Percentiles rank a stretch among this genome's conserved stretches.
phyloP scores from a whole-genome alignment of 2,888 invertebrate species.

The Dendrolimus pini region DNA sequence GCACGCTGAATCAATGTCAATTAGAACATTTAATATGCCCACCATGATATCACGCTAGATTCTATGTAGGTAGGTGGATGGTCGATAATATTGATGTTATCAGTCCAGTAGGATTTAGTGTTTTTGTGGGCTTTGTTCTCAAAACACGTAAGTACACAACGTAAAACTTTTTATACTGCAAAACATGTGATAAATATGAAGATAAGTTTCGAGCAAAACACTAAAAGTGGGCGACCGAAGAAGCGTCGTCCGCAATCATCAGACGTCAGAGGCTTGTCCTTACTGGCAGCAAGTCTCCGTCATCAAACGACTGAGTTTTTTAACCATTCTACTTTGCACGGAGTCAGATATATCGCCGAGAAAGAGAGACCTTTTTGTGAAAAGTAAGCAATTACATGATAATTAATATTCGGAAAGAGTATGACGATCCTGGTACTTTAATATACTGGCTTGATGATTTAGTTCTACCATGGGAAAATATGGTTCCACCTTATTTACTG shows the following conservation, averaged over 20 bases:
- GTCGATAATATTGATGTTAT: slow-evolving; percentile 51
- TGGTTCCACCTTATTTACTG: too few species aligned
- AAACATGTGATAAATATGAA: slow-evolving; percentile 41
- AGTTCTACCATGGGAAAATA: neutral
- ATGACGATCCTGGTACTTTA: neutral
- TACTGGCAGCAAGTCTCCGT: slow-evolving; percentile 79
- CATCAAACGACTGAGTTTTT: slow-evolving; percentile 86
- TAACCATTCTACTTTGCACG: slow-evolving; percentile 85
- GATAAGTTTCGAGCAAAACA: slow-evolving; percentile 41
- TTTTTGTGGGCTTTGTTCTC: slow-evolving; percentile 7
- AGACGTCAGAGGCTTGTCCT: slow-evolving; percentile 41
- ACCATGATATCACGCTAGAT: slow-evolving; percentile 30
- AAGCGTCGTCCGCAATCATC: slow-evolving; percentile 20
- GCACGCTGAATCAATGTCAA: neutral
- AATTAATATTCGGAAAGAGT: neutral
- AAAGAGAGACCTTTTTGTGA: slow-evolving; percentile 84
- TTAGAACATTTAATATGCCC: slow-evolving; percentile 1
- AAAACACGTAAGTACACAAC: slow-evolving; percentile 9
- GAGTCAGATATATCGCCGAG: slow-evolving; percentile 87
- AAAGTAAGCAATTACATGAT: slow-evolving; percentile 71
- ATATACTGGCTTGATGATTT: neutral
- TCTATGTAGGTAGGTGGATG: slow-evolving; percentile 10
- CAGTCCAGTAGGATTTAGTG: slow-evolving; percentile 35
- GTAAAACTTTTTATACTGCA: slow-evolving; percentile 11
- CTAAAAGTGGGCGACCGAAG: slow-evolving; percentile 23